Evolutionary conservation across 2,888 invertebrate species (phyloP).

Genomic region (Chironomus riparius): DNA sequence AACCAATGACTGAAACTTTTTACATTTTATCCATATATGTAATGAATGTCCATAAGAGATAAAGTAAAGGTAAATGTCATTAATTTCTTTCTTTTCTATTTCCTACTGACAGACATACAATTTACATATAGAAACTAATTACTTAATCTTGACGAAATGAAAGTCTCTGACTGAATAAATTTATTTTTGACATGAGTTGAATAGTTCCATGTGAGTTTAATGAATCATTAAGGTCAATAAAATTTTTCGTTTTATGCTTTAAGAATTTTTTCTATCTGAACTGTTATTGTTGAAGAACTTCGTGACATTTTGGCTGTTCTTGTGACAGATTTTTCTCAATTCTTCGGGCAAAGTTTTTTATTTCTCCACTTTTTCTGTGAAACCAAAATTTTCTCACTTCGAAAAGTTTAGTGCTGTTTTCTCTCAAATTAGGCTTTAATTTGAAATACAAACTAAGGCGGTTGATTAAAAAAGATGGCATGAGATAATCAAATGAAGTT

Average conservation of each 20-base stretch:
- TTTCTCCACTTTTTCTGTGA: too few species aligned
- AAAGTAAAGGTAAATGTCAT: neutral
- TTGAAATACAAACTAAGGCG: too few species aligned
- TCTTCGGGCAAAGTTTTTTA: too few species aligned
- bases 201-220: neutral
- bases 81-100: neutral
- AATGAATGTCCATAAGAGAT: neutral
- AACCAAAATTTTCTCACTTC: too few species aligned
- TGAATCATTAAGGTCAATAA: slow-evolving; percentile 11
- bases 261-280: neutral
- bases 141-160: neutral
- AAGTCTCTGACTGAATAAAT: neutral
- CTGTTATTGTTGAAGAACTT: too few species aligned
- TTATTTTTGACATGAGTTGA: neutral
- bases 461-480: too few species aligned
- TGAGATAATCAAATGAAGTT: too few species aligned
- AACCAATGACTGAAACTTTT: neutral
- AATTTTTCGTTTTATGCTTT: neutral
- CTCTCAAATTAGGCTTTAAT: too few species aligned
- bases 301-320: too few species aligned
- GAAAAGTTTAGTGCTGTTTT: too few species aligned
- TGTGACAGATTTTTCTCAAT: too few species aligned
- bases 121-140: neutral
- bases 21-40: neutral
- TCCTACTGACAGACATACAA: neutral